These are phyloP conservation scores for Dreissena polymorpha DNA, from an alignment of 1,140 invertebrate species.

Conservation along the genomic window DNA sequence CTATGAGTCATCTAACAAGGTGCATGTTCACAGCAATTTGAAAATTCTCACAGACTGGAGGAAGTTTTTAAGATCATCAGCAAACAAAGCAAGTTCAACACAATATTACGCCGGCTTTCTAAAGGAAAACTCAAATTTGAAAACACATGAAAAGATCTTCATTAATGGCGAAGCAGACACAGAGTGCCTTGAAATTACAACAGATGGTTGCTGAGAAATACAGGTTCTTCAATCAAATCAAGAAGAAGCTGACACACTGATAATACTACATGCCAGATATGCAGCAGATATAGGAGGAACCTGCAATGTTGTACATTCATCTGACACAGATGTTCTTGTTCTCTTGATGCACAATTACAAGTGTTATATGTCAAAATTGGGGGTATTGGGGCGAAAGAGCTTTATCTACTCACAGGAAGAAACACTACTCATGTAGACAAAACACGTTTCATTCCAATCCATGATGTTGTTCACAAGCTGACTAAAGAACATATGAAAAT, in stretches of 20 bases:
- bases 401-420: conserved; percentile 12
- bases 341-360: conserved; percentile 1
- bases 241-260: conserved; percentile 11
- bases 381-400: background rate
- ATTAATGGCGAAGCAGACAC: background rate
- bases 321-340: conserved; percentile 25
- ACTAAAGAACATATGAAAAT: conserved; percentile 14
- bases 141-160: background rate
- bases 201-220: conserved; percentile 47
- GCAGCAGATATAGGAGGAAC: conserved; percentile 1
- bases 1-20: background rate
- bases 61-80: background rate
- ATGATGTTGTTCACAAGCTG: background rate
- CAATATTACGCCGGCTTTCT: background rate
- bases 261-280: conserved; percentile 21
- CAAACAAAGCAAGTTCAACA: background rate
- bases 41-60: background rate
- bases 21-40: background rate
- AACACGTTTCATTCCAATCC: conserved; percentile 31
- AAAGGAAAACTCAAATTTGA: background rate
- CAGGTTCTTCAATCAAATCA: conserved; percentile 26
- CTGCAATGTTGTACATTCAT: background rate
- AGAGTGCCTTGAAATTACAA: background rate
- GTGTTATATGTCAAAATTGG: no score
- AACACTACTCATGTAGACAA: background rate